phyloP scores from a whole-genome alignment of 2,888 invertebrate species.

The Rhabditoides inermis region DNA sequence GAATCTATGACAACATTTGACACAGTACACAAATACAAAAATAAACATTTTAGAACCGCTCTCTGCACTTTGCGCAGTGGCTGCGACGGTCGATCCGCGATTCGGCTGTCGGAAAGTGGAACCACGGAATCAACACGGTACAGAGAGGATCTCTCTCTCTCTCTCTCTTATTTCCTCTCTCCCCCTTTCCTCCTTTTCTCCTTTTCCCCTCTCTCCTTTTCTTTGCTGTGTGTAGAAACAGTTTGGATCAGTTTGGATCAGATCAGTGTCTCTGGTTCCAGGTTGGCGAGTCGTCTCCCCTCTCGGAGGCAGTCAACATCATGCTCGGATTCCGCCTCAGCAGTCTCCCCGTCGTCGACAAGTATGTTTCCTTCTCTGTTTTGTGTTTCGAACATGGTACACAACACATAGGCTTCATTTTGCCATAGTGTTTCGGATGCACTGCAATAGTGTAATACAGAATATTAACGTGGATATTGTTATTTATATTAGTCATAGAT shows the following conservation, averaged over 20 bases:
- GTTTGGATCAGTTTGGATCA: not conserved
- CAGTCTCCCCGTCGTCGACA: slow-evolving; percentile 24
- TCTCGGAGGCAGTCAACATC: slow-evolving; percentile 17
- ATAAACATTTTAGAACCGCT: slow-evolving; percentile 18
- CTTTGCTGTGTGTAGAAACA: too few relatives aligned
- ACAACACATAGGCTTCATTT: too few relatives aligned
- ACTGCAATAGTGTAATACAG: too few relatives aligned
- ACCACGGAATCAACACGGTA: slow-evolving; percentile 10
- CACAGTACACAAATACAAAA: too few relatives aligned
- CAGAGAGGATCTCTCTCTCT: not conserved
- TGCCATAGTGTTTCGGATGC: too few relatives aligned
- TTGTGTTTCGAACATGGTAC: too few relatives aligned
- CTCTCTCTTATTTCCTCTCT: not conserved
- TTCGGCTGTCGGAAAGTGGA: slow-evolving; percentile 27
- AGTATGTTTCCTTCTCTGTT: too few relatives aligned
- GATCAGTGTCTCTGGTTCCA: not conserved
- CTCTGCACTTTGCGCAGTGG: slow-evolving; percentile 37
- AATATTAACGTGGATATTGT: too few relatives aligned
- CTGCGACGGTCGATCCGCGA: slow-evolving; percentile 19
- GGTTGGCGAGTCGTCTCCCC: slow-evolving; percentile 5
- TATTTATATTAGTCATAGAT: too few relatives aligned
- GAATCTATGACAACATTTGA: too few relatives aligned
- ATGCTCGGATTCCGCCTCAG: slow-evolving; percentile 28
- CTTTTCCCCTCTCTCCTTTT: too few relatives aligned
- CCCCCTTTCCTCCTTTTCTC: too few relatives aligned